These are phyloP conservation scores for Halcyon senegalensis DNA, from an alignment of 2,113 vertebrate genomes.

Conservation along the genomic window DNA sequence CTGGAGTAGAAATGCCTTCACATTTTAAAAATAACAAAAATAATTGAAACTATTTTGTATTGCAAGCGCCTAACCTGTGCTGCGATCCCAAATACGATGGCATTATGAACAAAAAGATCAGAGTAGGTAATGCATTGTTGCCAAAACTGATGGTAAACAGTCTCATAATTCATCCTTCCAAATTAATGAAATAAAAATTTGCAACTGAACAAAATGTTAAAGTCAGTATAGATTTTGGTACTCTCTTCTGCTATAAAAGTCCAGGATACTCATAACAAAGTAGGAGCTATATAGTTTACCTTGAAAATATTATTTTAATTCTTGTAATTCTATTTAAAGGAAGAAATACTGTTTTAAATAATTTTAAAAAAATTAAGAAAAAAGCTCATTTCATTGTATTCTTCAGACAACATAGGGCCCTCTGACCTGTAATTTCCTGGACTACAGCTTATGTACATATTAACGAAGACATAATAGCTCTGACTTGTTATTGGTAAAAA, in stretches of 20 bases:
- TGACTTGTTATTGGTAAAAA: not conserved
- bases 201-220: not conserved
- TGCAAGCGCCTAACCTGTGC: fast-evolving
- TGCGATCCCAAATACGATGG: not conserved
- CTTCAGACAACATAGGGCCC: not conserved
- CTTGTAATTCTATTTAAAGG: not conserved
- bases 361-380: not conserved
- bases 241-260: not conserved
- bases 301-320: not conserved
- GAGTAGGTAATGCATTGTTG: not conserved
- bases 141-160: not conserved
- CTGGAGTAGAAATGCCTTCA: not conserved
- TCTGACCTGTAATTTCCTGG: not conserved
- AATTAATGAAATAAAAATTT: not conserved
- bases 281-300: not conserved
- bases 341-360: not conserved
- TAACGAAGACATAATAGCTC: not conserved
- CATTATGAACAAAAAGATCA: not conserved
- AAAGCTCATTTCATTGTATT: not conserved
- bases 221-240: not conserved
- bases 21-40: not conserved
- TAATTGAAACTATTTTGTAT: not conserved
- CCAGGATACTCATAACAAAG: not conserved
- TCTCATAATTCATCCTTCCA: not conserved
- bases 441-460: not conserved